Evolutionary conservation across 2,797 vertebrate species (phyloP).

Genomic region (Sphaeramia orbicularis): DNA sequence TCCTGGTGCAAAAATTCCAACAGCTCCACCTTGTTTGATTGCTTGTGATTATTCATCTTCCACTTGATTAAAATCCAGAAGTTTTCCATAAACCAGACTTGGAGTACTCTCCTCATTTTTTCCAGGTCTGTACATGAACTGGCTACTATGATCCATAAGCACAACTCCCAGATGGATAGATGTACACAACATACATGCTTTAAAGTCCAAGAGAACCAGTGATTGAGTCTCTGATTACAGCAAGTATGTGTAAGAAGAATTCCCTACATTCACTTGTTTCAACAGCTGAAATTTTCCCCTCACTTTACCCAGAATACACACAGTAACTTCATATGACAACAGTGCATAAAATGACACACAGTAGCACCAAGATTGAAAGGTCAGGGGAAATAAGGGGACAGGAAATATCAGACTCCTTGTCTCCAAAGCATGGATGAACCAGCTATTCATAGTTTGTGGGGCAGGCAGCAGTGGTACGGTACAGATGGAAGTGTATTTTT

Average conservation of each 20-base stretch:
- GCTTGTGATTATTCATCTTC: too few species aligned
- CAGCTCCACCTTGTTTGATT: too few species aligned
- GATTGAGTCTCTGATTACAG: constrained; percentile 11
- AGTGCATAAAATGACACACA: constrained; percentile 14
- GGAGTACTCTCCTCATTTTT: too few species aligned
- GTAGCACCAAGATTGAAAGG: constrained; percentile 29
- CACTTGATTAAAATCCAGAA: too few species aligned
- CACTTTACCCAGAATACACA: constrained; percentile 18
- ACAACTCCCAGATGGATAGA: constrained; percentile 7
- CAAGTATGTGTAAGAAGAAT: constrained; percentile 20
- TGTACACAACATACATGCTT: constrained; percentile 12
- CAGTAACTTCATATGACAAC: constrained; percentile 16
- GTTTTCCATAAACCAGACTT: too few species aligned
- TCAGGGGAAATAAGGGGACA: constrained; percentile 50
- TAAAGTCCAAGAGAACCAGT: constrained; percentile 7
- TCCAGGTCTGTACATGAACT: not conserved
- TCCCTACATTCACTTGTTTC: constrained; percentile 30
- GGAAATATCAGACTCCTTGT: constrained; percentile 68
- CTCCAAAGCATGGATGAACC: constrained; percentile 53
- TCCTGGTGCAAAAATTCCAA: too few species aligned
- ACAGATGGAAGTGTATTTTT: constrained; percentile 70
- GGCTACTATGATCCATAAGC: not conserved
- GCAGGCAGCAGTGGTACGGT: constrained; percentile 54
- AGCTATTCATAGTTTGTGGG: constrained; percentile 78
- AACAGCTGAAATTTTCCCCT: constrained; percentile 19